A percentile compares a stretch with the other conserved stretches of the same genome.
Evolutionary conservation across 2,113 vertebrate genomes (phyloP).

Genomic region (Prinia subflava): DNA sequence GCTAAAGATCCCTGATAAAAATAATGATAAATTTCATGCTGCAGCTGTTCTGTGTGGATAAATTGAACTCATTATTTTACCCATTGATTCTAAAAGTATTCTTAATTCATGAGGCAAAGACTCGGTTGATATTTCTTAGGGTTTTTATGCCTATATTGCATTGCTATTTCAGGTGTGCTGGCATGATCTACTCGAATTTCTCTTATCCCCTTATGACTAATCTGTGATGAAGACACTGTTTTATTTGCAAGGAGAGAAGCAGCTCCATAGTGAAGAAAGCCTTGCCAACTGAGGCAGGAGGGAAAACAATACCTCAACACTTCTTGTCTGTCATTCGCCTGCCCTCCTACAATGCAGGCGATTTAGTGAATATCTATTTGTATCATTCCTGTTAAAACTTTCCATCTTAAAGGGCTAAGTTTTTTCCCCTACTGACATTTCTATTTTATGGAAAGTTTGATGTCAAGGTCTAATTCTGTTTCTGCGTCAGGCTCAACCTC

Average conservation of each 20-base stretch:
- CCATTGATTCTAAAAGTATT: neutral
- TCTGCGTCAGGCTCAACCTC: neutral
- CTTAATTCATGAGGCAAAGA: neutral
- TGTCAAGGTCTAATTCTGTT: neutral
- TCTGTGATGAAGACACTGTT: neutral
- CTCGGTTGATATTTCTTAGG: neutral
- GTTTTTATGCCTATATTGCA: neutral
- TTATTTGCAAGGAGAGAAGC: neutral
- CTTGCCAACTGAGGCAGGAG: neutral
- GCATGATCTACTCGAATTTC: neutral
- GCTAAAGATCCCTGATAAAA: neutral
- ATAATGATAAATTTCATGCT: neutral
- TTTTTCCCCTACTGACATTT: neutral
- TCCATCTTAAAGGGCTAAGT: neutral
- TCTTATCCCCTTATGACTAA: conserved; percentile 21
- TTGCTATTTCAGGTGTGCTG: conserved; percentile 52
- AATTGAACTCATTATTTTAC: neutral
- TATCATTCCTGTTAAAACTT: neutral
- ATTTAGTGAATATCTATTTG: neutral
- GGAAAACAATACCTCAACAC: conserved; percentile 14
- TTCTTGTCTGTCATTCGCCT: conserved; percentile 10
- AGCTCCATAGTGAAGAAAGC: neutral
- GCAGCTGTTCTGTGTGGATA: neutral
- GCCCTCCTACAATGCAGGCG: neutral
- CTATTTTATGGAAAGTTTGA: neutral